phyloP scores from a whole-genome alignment of 2,797 vertebrate genomes.

The Mallotus villosus region DNA sequence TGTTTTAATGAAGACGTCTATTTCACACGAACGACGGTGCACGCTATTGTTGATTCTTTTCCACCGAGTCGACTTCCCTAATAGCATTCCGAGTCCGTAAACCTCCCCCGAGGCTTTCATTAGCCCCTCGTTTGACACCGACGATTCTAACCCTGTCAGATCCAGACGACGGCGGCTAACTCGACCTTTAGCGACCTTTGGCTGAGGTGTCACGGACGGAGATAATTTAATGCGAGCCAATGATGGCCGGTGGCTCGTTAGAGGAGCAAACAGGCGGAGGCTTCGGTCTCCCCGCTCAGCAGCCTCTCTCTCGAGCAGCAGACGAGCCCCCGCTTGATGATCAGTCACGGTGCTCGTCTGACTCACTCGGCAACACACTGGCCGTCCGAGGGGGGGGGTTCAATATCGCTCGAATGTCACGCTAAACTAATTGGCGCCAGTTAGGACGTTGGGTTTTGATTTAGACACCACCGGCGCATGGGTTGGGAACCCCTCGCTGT shows the following conservation, averaged over 20 bases:
- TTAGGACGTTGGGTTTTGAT: slow-evolving; percentile 16
- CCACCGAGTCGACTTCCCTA: too few relatives aligned
- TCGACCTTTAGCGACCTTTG: slow-evolving; percentile 63
- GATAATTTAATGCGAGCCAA: slow-evolving; percentile 60
- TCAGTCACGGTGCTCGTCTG: slow-evolving; percentile 67
- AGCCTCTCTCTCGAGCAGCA: slow-evolving; percentile 57
- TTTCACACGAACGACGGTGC: too few relatives aligned
- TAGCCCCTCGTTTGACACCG: slow-evolving; percentile 35
- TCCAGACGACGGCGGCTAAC: slow-evolving; percentile 27
- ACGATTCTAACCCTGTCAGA: slow-evolving; percentile 41
- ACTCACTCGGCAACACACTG: slow-evolving; percentile 63
- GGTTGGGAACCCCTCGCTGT: background rate
- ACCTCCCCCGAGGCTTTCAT: slow-evolving; percentile 36
- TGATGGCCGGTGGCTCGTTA: slow-evolving; percentile 65
- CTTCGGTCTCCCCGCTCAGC: slow-evolving; percentile 56
- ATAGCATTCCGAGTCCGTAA: slow-evolving; percentile 9
- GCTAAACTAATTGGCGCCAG: slow-evolving; percentile 50
- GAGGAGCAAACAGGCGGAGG: slow-evolving; percentile 56
- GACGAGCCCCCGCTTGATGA: slow-evolving; percentile 66
- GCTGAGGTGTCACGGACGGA: slow-evolving; percentile 53
- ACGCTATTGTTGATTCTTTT: too few relatives aligned
- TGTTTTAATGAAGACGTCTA: too few relatives aligned
- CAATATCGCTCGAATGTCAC: slow-evolving; percentile 66
- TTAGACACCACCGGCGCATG: background rate
- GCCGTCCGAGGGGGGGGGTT: slow-evolving; percentile 54